Conservation (phyloP, 2,888 invertebrate species). For the Lottia gigantea region DNA sequence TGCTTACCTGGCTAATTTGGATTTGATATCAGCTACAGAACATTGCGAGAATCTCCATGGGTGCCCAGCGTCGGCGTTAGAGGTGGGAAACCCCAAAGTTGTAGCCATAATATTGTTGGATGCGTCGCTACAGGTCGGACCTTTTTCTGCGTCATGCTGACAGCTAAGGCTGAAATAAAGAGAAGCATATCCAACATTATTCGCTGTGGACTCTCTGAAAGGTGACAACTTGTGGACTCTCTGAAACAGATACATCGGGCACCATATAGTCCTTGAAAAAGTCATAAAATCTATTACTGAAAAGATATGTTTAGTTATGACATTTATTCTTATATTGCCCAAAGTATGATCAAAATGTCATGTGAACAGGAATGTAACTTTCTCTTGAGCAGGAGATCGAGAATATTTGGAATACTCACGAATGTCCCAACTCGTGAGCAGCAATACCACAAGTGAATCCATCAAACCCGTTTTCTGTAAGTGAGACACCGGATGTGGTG, state of each 20-base stretch:
- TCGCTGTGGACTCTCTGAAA: too few relatives aligned
- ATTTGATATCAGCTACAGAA: conserved; percentile 17
- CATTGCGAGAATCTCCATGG: conserved; percentile 22
- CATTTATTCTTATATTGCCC: too few relatives aligned
- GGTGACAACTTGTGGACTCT: too few relatives aligned
- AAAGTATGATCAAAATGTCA: too few relatives aligned
- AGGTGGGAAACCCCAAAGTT: conserved; percentile 9
- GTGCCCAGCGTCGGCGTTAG: background rate
- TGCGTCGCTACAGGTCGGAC: conserved; percentile 18
- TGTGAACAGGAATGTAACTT: too few relatives aligned
- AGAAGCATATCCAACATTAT: background rate
- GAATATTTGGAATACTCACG: conserved; percentile 8
- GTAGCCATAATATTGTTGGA: conserved; percentile 21
- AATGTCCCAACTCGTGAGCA: conserved; percentile 27
- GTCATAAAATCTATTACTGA: too few relatives aligned
- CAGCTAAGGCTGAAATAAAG: conserved; percentile 15
- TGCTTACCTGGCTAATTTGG: conserved; percentile 8
- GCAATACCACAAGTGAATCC: conserved; percentile 22
- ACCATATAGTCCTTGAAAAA: too few relatives aligned
- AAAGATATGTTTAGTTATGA: too few relatives aligned
- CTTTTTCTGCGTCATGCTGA: conserved; percentile 14
- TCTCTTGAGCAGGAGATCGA: too few relatives aligned
- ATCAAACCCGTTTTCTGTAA: conserved; percentile 18
- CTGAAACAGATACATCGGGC: too few relatives aligned
- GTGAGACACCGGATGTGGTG: conserved; percentile 14